A percentile compares a stretch with the other conserved stretches of the same genome.
Evolutionary conservation across 2,113 vertebrate genomes (phyloP).

Genomic region (Polypterus bichir): DNA sequence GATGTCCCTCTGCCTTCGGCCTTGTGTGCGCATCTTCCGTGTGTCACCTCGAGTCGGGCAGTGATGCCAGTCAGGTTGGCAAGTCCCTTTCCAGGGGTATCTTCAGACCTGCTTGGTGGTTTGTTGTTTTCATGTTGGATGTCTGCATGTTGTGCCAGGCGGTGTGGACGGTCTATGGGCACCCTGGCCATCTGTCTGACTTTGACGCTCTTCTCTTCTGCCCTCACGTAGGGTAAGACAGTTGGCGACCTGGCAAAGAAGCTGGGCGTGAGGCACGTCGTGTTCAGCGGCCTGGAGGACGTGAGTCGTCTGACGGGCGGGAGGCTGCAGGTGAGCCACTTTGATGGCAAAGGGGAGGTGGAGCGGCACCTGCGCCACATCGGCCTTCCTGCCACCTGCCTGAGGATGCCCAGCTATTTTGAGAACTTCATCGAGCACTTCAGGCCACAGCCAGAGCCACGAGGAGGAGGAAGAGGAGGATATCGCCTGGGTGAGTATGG

Average conservation of each 20-base stretch:
- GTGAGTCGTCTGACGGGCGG: conserved; percentile 34
- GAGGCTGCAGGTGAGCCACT: conserved; percentile 34
- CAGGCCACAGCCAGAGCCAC: conserved; percentile 20
- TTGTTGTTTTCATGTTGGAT: neutral
- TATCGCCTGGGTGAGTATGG: conserved; percentile 35
- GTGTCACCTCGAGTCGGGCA: too few species aligned
- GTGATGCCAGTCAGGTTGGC: too few species aligned
- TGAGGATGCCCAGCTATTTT: conserved; percentile 35
- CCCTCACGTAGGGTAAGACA: conserved; percentile 28
- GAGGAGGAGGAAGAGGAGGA: conserved; percentile 16
- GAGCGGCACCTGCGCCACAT: conserved; percentile 38
- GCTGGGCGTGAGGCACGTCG: conserved; percentile 25
- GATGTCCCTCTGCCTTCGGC: too few species aligned
- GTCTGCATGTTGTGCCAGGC: too few species aligned
- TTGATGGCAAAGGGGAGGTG: conserved; percentile 41
- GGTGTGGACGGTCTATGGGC: too few species aligned
- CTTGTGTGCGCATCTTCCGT: too few species aligned
- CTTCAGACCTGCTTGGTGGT: neutral
- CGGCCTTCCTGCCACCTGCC: conserved; percentile 25
- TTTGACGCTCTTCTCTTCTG: too few species aligned
- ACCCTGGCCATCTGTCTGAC: too few species aligned
- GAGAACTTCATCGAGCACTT: conserved; percentile 50
- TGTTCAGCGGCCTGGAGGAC: conserved; percentile 49
- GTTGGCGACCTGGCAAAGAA: conserved; percentile 36
- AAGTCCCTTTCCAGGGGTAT: neutral